These are phyloP conservation scores for Phasianus colchicus DNA, from an alignment of 2,113 vertebrate genomes.

Conservation along the genomic window DNA sequence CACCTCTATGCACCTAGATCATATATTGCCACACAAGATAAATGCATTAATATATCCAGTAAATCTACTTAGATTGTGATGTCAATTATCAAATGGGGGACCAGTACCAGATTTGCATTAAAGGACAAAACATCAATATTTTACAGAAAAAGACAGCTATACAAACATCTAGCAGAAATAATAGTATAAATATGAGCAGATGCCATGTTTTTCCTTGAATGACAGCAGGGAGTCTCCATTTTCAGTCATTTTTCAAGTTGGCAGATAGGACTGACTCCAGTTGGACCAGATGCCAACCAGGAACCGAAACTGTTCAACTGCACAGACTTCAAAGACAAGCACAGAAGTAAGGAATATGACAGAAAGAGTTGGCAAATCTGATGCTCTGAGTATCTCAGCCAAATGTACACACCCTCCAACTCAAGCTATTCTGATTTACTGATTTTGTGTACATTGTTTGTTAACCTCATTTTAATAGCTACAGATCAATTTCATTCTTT, in stretches of 20 bases:
- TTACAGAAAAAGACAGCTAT: not conserved
- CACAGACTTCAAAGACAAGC: not conserved
- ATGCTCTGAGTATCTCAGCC: not conserved
- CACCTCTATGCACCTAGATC: not conserved
- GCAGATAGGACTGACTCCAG: not conserved
- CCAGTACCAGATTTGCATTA: not conserved
- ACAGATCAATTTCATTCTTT: not conserved
- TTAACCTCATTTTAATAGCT: not conserved
- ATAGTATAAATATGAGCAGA: not conserved
- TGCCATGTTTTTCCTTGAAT: not conserved
- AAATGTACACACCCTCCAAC: not conserved
- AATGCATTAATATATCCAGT: not conserved
- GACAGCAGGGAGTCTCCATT: not conserved
- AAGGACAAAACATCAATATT: not conserved
- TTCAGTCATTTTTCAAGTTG: slow-evolving; percentile 36
- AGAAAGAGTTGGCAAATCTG: not conserved
- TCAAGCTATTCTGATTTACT: not conserved
- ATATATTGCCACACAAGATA: not conserved
- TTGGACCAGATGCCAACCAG: not conserved
- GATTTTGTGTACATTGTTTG: not conserved
- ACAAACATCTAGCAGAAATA: not conserved
- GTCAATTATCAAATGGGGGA: fast-evolving
- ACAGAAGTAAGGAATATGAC: not conserved
- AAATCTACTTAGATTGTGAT: not conserved
- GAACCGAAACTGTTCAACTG: not conserved